Evolutionary conservation across 2,888 invertebrate species (phyloP), one percentile per base, ranked within the genome.

Genomic region (Mimumesa dahlbomi): DNA sequence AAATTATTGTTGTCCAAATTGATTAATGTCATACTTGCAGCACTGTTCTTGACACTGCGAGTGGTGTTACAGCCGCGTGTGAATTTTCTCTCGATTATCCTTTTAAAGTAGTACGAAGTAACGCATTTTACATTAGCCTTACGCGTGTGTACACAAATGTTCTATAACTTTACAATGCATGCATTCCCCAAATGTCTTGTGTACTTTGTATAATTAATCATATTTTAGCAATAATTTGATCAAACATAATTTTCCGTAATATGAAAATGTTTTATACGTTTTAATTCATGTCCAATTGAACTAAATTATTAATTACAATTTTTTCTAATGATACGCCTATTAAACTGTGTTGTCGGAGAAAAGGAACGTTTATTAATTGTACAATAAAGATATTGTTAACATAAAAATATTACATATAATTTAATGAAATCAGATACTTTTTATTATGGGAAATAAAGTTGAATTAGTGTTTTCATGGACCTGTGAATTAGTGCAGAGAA

Each of bases 361-460:
- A 59, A 6, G 22, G 18, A 63, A 52, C 25, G 16, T 36, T 61
- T 31, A 50, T 59, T 54, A 22, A 22, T 42, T 68, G 45, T 64
- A 48, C 43, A 61, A 61, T 68, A 49, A 65, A 59, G 40, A 6
- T 5, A 25, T 65, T 70, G 53, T 70, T 64, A 66, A 61, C 21
- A 31, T 19, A 43, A 61, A 64, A 11, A 40, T 13, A 5, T 29
- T 74, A 52, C 34, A 42, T 49, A 62, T 45, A 62, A 62, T 62
- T 76, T 57, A 46, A 62, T 29, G 46, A 57, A 43, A 31, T 50
- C 61, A 63, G 38, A 43, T 34, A 59, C 38, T 48, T 70, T 66
- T 48, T 45, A 62, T 62, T 65, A 16, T 59, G 45, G 46, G 22
- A 53, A 63, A 45, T 57, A 62, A 2, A 68, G 16, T 52, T 64